Conservation (phyloP, 2,797 vertebrate genomes). For the Dendrocincla tyrannina region DNA sequence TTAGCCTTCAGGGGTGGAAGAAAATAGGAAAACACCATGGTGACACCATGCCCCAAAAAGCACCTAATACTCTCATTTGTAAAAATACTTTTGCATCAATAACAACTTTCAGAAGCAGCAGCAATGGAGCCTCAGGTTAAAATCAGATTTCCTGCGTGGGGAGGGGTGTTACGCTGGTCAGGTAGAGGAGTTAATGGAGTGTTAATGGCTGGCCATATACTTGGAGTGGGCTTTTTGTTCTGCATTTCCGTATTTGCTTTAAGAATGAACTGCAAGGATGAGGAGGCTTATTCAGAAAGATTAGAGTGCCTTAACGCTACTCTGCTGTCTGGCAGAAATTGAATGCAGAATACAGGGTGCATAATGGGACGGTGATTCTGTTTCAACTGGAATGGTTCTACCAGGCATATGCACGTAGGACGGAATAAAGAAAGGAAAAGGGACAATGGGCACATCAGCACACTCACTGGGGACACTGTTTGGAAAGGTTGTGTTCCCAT, state of each 20-base stretch:
- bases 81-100: background rate
- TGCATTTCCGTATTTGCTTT: background rate
- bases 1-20: background rate
- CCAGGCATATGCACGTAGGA: background rate
- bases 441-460: background rate
- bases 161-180: background rate
- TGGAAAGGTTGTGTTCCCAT: background rate
- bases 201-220: background rate
- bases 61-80: background rate
- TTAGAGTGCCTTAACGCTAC: background rate
- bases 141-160: background rate
- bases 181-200: background rate
- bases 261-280: background rate
- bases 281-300: background rate
- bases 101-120: background rate
- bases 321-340: background rate
- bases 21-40: background rate
- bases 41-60: background rate
- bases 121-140: background rate
- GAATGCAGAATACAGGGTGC: background rate
- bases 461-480: background rate
- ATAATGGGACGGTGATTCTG: background rate
- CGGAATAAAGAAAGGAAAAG: background rate
- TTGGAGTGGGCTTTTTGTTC: background rate
- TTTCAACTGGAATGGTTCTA: background rate